Percentiles rank a stretch among this genome's conserved stretches.
Conservation (phyloP, 2,113 vertebrate species). For the Prionailurus viverrinus region DNA sequence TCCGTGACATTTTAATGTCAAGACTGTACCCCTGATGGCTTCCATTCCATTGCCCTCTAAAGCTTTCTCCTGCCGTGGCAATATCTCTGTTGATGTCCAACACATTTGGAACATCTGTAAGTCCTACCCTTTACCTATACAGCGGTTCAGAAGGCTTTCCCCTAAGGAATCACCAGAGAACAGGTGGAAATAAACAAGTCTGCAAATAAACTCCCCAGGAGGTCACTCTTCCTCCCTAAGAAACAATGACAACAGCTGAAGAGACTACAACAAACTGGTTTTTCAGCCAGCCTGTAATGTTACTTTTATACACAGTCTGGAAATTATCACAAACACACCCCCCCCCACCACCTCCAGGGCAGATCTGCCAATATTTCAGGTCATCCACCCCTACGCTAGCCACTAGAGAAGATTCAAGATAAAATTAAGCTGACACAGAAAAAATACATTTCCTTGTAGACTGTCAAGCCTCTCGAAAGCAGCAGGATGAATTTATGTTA, state of each 20-base stretch:
- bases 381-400: not conserved
- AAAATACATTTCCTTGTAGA: slow-evolving; percentile 11
- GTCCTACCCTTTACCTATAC: not conserved
- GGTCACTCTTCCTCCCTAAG: not conserved
- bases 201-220: not conserved
- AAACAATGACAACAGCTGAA: slow-evolving; percentile 18
- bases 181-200: slow-evolving; percentile 53
- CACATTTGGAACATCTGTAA: not conserved
- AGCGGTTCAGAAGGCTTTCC: not conserved
- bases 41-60: not conserved
- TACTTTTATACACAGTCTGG: not conserved
- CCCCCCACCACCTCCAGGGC: not conserved
- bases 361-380: not conserved
- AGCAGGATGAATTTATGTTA: slow-evolving; percentile 62
- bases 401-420: not conserved
- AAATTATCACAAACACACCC: slow-evolving; percentile 10
- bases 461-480: not conserved
- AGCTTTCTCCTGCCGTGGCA: not conserved
- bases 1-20: slow-evolving; percentile 58
- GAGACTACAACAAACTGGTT: not conserved
- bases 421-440: not conserved
- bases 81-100: not conserved
- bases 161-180: not conserved
- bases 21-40: not conserved
- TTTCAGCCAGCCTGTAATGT: not conserved